Conservation (phyloP, 2,797 vertebrate species). For the Brotogeris chrysoptera region DNA sequence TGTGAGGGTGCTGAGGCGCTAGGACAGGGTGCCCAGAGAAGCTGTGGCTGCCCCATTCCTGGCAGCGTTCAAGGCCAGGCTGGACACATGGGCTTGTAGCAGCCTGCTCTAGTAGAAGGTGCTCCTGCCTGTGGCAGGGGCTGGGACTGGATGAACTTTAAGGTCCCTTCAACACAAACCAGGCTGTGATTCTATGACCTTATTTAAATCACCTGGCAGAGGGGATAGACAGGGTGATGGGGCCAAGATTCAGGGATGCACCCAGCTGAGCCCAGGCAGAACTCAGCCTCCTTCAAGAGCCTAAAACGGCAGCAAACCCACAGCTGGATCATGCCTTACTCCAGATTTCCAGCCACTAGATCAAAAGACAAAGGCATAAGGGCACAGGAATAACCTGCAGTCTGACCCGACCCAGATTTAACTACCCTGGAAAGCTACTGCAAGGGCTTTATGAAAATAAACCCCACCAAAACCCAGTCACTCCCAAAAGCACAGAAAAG, state of each 20-base stretch:
- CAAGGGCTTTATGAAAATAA: neutral
- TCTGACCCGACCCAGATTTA: neutral
- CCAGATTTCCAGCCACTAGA: neutral
- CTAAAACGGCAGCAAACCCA: neutral
- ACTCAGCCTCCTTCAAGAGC: neutral
- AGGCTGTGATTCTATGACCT: neutral
- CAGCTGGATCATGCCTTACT: neutral
- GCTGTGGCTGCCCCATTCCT: too few species aligned
- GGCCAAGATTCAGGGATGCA: neutral
- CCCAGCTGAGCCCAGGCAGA: neutral
- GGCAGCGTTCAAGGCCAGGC: too few species aligned
- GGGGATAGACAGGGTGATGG: neutral
- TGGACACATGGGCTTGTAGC: too few species aligned
- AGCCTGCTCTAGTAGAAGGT: too few species aligned
- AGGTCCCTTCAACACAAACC: neutral
- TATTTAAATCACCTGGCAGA: neutral
- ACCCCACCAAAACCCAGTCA: neutral
- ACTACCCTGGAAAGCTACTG: neutral
- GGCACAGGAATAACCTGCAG: neutral
- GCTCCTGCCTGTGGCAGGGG: too few species aligned
- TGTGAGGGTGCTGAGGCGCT: too few species aligned
- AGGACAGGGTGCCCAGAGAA: too few species aligned
- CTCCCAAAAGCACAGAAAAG: neutral
- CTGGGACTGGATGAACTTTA: neutral
- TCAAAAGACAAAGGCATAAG: neutral